phyloP scores from a whole-genome alignment of 2,888 invertebrate genomes.

The Vanessa cardui region DNA sequence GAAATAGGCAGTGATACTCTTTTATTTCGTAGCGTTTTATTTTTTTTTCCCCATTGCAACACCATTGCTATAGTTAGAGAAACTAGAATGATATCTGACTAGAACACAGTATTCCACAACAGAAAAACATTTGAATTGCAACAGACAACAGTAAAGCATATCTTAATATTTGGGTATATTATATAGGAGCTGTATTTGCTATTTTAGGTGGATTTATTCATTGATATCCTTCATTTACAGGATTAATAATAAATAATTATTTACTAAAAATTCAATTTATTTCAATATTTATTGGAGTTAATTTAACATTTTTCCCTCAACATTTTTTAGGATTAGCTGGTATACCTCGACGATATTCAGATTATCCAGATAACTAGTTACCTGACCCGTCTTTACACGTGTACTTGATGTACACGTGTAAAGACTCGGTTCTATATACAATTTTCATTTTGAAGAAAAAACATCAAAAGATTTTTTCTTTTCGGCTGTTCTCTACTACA shows the following conservation, averaged over 20 bases:
- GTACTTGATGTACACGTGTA: no score
- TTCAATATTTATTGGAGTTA: slow-evolving; percentile 83
- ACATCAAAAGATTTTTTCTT: no score
- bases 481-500: no score
- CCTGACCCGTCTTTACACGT: no score
- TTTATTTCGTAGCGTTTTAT: slow-evolving; percentile 65
- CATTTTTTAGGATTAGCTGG: no score
- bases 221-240: slow-evolving; percentile 87
- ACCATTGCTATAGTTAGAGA: neutral
- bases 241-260: slow-evolving; percentile 83
- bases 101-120: neutral
- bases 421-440: no score
- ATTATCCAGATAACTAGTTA: slow-evolving; percentile 49
- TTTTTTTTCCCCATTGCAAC: slow-evolving; percentile 48
- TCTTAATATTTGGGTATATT: no score
- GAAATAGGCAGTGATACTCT: slow-evolving; percentile 68
- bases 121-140: neutral
- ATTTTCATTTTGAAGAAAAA: no score
- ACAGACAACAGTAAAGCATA: no score
- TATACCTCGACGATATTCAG: slow-evolving; percentile 90
- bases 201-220: slow-evolving; percentile 89
- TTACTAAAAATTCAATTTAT: slow-evolving; percentile 87
- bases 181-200: slow-evolving; percentile 90
- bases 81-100: neutral
- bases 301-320: no score